These are phyloP conservation scores for Uropsilus gracilis DNA, from an alignment of 2,113 vertebrate species.

Conservation along the genomic window DNA sequence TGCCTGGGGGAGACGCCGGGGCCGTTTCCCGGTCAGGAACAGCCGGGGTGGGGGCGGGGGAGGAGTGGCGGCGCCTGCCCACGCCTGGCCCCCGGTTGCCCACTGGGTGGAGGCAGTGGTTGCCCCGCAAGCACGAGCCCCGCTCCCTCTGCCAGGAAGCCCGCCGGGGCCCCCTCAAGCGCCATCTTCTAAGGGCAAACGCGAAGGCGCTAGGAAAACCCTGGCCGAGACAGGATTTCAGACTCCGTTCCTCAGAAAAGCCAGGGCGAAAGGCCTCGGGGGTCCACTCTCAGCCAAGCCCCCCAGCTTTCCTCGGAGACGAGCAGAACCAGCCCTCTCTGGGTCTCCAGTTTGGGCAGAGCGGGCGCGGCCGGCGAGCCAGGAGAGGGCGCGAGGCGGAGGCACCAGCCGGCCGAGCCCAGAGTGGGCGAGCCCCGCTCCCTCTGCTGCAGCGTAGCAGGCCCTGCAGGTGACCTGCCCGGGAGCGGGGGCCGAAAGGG, in stretches of 20 bases:
- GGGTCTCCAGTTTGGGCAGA: neutral
- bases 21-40: neutral
- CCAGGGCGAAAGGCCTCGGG: neutral
- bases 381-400: no score
- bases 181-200: neutral
- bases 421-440: neutral
- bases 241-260: neutral
- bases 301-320: neutral
- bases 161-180: accelerated
- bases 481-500: neutral
- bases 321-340: neutral
- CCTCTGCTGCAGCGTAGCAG: neutral
- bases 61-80: accelerated
- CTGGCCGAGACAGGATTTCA: no score
- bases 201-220: neutral
- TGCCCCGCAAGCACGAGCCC: neutral
- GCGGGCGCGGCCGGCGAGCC: neutral
- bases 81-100: neutral
- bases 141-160: neutral
- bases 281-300: no score
- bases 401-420: neutral
- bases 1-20: neutral
- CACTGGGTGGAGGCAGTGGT: neutral
- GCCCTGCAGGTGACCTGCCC: neutral
- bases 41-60: accelerated